Base-by-base conservation (phyloP, 2,797 vertebrate species). In the Gallinago nigripennis region DNA sequence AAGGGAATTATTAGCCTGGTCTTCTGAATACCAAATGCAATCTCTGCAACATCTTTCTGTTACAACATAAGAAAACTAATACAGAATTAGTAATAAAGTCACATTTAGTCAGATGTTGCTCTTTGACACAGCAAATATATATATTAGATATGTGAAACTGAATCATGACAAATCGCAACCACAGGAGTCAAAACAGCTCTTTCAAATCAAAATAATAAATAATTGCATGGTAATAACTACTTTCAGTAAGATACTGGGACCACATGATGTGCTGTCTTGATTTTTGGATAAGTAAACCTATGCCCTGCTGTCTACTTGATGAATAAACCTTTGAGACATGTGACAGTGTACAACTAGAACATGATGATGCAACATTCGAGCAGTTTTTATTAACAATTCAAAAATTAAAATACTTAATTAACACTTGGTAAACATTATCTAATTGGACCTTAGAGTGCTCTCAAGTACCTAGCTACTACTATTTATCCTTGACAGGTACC, bases 171-270 rank as follows among this genome's bases (percentile, higher is more conserved):
- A 68, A 87, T 70, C 78, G 18, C 51, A 91, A 27, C 86, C 14
- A 16, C 77, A 82, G 64, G 54, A 82, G 21, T 77, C 33, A 90
- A 92, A 95, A 71, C 4, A 69, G 46, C 17, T 93, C 79, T 69
- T 54, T 66, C 80, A 94, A 90, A 94, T 87, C 81, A 83, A 90
- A 94, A 60, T 93, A 88, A 82, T 54, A 79, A 91, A 43, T 24
- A 94, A 80, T n/a, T 92, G 80, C 48, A 71, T 66, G 2, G 1
- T 60, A 37, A 43, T 57, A 94, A 81, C 56, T 86, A 35, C 46
- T 78, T 94, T 85, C 71, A 69, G 70, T 65, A 79, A 63, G 60
- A 63, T 68, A 77, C 41, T 30, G n/a, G 8, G 19, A 21, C 33
- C 6, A 28, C 81, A 66, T 43, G 37, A 65, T 75, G 43, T 43